Evolutionary conservation across 2,113 vertebrate genomes (phyloP).

Genomic region (Silurus meridionalis): DNA sequence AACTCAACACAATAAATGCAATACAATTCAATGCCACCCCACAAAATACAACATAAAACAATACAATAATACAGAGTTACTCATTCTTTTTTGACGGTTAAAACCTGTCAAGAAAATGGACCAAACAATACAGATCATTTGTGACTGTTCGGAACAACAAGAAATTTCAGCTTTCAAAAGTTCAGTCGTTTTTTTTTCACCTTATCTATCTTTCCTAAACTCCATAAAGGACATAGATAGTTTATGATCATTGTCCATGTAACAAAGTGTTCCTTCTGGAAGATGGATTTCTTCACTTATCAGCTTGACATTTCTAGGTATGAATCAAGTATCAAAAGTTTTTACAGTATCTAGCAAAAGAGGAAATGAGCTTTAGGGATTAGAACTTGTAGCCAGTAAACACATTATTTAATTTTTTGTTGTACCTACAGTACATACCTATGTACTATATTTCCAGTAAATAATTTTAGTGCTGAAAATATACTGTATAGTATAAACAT

Average conservation of each 20-base stretch:
- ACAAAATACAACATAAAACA: not conserved
- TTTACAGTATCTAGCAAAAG: not conserved
- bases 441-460: not conserved
- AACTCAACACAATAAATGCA: not conserved
- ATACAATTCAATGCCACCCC: not conserved
- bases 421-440: not conserved
- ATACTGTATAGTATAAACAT: too few relatives aligned
- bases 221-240: not conserved
- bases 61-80: not conserved
- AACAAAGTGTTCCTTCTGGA: not conserved
- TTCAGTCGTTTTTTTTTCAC: not conserved
- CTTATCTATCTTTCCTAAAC: not conserved
- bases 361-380: not conserved
- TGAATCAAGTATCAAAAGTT: not conserved
- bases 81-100: not conserved
- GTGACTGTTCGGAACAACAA: not conserved
- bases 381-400: not conserved
- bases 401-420: not conserved
- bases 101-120: not conserved
- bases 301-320: not conserved
- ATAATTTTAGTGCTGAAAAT: not conserved
- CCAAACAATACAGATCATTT: not conserved
- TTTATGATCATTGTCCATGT: not conserved
- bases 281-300: not conserved
- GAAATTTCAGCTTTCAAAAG: not conserved